Conservation (phyloP, 30 jellyfish, hydroid and myxozoan genomes). For the Phacellophora camtschatica region DNA sequence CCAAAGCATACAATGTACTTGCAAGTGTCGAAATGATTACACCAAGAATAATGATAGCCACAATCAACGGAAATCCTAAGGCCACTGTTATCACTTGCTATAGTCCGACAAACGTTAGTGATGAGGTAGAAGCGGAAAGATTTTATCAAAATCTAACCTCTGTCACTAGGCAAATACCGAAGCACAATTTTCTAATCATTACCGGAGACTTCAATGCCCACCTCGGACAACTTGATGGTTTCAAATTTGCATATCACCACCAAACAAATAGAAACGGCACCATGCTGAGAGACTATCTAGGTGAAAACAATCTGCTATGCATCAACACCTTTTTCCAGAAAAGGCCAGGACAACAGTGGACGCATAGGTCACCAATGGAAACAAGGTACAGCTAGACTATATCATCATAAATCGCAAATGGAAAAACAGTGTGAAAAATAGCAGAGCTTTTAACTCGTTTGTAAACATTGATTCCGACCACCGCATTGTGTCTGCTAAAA, state of each 20-base stretch:
- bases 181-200: background rate
- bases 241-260: background rate
- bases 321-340: background rate
- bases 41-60: too few species aligned
- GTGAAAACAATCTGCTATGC: background rate
- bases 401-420: background rate
- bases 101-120: too few species aligned
- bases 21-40: too few species aligned
- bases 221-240: background rate
- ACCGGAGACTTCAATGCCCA: constrained; percentile 15
- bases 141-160: too few species aligned
- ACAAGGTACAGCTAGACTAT: constrained; percentile 21
- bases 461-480: background rate
- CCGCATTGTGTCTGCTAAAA: background rate
- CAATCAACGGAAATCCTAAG: too few species aligned
- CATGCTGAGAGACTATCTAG: background rate
- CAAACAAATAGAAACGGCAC: background rate
- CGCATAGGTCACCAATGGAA: constrained; percentile 1
- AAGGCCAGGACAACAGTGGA: constrained; percentile 1
- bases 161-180: too few species aligned
- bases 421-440: background rate
- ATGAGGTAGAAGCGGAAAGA: too few species aligned
- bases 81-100: too few species aligned
- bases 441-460: background rate
- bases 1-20: too few species aligned